Conservation (phyloP, 1,140 invertebrate species). For the Pseudomyrmex pallidus region DNA sequence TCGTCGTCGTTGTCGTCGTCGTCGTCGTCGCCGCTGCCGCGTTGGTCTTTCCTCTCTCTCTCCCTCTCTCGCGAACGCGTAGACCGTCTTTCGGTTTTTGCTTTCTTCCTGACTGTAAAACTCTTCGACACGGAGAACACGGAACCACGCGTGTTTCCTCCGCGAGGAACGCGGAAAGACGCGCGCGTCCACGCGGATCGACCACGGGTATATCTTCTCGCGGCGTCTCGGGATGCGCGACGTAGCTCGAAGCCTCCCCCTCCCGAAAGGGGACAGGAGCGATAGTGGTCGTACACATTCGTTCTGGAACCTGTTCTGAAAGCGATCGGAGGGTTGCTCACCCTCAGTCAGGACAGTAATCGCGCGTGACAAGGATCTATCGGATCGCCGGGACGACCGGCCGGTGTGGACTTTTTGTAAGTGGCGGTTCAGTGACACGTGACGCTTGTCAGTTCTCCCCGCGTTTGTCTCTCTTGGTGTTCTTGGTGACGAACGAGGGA, state of each 20-base stretch:
- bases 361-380: background rate
- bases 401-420: slow-evolving; percentile 19
- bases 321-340: background rate
- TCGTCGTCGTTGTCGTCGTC: slow-evolving; percentile 51
- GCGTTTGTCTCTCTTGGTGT: slow-evolving; percentile 32
- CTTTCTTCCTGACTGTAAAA: background rate
- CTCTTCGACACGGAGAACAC: background rate
- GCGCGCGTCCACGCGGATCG: slow-evolving; percentile 5
- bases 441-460: slow-evolving; percentile 31
- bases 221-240: background rate
- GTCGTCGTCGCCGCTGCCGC: slow-evolving; percentile 30
- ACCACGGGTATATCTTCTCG: slow-evolving; percentile 5
- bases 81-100: slow-evolving; percentile 22
- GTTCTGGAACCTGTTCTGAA: background rate
- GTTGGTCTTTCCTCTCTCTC: slow-evolving; percentile 54
- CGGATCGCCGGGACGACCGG: slow-evolving; percentile 10
- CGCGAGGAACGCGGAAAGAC: slow-evolving; percentile 20
- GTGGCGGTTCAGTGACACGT: slow-evolving; percentile 58
- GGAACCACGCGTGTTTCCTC: slow-evolving; percentile 15
- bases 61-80: slow-evolving; percentile 51
- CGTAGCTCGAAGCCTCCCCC: background rate
- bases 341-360: slow-evolving; percentile 13
- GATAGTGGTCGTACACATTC: background rate
- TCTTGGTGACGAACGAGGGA: slow-evolving; percentile 21
- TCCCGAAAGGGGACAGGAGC: slow-evolving; percentile 9